Percentiles rank a stretch among this genome's conserved stretches.
These are phyloP conservation scores for Zapornia atra DNA, from an alignment of 2,113 vertebrate species.

Conservation along the genomic window DNA sequence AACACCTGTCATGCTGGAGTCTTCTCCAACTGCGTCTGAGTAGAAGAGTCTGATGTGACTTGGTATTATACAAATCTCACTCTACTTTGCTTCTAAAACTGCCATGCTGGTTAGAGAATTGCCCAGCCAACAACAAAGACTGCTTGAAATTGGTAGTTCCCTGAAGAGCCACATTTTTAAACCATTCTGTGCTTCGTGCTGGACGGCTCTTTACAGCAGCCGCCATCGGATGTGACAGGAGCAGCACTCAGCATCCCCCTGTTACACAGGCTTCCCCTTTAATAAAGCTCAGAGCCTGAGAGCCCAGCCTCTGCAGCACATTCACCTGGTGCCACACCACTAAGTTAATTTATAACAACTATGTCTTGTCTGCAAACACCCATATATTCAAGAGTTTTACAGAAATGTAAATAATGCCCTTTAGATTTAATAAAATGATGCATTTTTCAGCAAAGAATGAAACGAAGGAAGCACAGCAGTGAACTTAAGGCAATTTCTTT, in stretches of 20 bases:
- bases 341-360: neutral
- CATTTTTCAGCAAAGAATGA: neutral
- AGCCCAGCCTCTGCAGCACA: neutral
- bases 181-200: neutral
- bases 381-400: neutral
- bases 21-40: neutral
- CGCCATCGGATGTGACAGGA: rapidly evolving
- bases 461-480: neutral
- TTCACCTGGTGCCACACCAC: rapidly evolving
- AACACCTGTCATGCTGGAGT: slow-evolving; percentile 1
- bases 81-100: neutral
- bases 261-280: neutral
- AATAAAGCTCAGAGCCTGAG: neutral
- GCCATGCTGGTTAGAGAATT: neutral
- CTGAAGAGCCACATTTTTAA: neutral
- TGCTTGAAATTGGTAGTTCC: neutral
- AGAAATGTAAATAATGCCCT: neutral
- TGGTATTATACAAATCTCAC: neutral
- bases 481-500: neutral
- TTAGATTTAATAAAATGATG: neutral
- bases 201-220: neutral
- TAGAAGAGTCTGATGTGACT: neutral
- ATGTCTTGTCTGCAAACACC: neutral
- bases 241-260: neutral
- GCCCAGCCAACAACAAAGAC: neutral